Conservation (phyloP, 2,113 vertebrate genomes). For the Elgaria multicarinata region DNA sequence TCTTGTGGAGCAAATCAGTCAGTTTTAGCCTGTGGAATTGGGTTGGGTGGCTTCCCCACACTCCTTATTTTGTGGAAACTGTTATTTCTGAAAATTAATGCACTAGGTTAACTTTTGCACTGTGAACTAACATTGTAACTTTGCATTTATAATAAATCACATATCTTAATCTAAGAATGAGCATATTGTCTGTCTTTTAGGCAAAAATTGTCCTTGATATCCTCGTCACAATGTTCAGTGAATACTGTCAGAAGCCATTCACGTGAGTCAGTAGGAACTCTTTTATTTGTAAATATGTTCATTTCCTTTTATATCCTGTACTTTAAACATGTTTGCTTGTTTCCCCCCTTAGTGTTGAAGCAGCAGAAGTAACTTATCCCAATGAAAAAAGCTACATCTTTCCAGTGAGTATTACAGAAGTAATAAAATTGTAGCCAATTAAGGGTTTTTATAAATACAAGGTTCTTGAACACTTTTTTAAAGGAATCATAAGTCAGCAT, state of each 20-base stretch:
- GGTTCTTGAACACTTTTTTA: neutral
- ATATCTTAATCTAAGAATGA: slow-evolving; percentile 25
- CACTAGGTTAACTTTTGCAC: neutral
- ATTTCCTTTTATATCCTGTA: neutral
- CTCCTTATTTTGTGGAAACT: neutral
- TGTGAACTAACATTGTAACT: neutral
- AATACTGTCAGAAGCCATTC: slow-evolving; percentile 93
- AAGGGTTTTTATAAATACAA: neutral
- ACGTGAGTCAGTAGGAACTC: slow-evolving; percentile 82
- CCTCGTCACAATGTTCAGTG: slow-evolving; percentile 96
- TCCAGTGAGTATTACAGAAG: slow-evolving; percentile 77
- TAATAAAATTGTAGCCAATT: neutral
- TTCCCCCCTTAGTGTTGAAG: slow-evolving; percentile 84
- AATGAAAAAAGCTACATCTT: slow-evolving; percentile 87
- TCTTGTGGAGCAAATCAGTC: neutral
- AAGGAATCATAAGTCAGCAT: neutral
- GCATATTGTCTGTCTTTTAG: slow-evolving; percentile 74
- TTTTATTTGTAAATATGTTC: neutral
- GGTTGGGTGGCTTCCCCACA: neutral
- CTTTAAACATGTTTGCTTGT: slow-evolving; percentile 25
- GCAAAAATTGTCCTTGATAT: slow-evolving; percentile 95
- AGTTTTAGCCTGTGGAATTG: neutral
- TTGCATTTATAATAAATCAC: slow-evolving; percentile 24
- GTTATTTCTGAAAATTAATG: neutral
- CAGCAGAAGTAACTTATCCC: slow-evolving; percentile 88